Evolutionary conservation across 2,797 vertebrate species (phyloP), one percentile per base, ranked within the genome.

Genomic region (Danio aesculapii): DNA sequence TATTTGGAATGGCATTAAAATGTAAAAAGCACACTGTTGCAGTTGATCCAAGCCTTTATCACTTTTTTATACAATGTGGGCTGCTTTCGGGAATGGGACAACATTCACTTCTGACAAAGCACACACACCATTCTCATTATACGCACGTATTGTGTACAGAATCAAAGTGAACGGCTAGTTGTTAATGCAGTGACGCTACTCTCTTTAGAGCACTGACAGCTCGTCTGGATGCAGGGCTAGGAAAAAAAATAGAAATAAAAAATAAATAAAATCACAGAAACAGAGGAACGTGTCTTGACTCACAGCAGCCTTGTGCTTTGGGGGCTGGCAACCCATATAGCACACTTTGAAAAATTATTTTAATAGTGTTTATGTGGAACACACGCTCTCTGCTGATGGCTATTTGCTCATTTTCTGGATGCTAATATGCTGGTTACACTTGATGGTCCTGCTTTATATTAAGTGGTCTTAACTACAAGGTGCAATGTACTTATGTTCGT

Each of bases 131-230:
- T 74, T 61, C 13, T 59, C 44, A 74, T 74, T 61, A 58, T 17
- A 61, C 16, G 2, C 71, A 74, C 71, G 19, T 74, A 21, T 30
- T 74, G 44, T 58, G 70, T 61, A 39, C 19, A 59, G 57, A 49
- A 74, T 61, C 57, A 8, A 47, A 58, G 12, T 14, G 53, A 72
- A 72, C 43, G 59, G 43, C 55, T 74, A 46, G 41, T 74, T 74
- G 55, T 39, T 74, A 74, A 74, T 74, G 43, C 71, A 74, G 55
- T 58, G 55, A 74, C 3, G 13, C 71, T 44, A 10, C 71, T 61
- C 19, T 59, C 55, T 61, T 74, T 47, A 61, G 57, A 61, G 44
- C 19, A 61, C 43, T 61, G 71, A 74, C 57, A 49, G 71, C 43
- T 47, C 71, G 6, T 74, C 55, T 61, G 55, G 21, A 19, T 61